phyloP scores from a whole-genome alignment of 2,797 vertebrate genomes.

The Gobio occitaniae region DNA sequence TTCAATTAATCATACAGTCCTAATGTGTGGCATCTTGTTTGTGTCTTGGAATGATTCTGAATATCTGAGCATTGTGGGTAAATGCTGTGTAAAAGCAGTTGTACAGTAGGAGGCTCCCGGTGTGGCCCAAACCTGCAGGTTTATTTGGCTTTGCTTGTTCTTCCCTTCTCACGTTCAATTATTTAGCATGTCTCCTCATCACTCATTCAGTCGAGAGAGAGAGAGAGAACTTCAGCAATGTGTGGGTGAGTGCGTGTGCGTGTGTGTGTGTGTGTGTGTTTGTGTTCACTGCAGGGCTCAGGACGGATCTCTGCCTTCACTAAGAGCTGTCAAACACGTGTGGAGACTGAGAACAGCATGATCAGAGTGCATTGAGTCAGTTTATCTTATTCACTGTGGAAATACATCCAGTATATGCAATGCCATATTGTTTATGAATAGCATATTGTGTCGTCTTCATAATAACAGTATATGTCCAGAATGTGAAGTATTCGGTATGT shows the following conservation, averaged over 20 bases:
- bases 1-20: neutral
- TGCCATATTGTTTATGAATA: neutral
- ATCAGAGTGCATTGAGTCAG: neutral
- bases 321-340: conserved; percentile 26
- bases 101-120: conserved; percentile 15
- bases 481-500: too few species aligned
- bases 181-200: conserved; percentile 74
- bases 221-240: conserved; percentile 36
- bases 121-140: conserved; percentile 1
- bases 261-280: neutral
- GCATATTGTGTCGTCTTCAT: neutral
- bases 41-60: neutral
- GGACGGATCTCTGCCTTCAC: conserved; percentile 22
- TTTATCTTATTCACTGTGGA: neutral
- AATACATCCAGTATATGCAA: neutral
- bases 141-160: conserved; percentile 46
- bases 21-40: neutral
- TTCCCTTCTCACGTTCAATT: conserved; percentile 65
- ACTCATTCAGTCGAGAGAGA: conserved; percentile 69
- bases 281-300: conserved; percentile 7
- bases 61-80: conserved; percentile 21
- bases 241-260: neutral
- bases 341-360: neutral
- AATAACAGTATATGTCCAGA: neutral
- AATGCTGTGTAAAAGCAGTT: neutral